Conservation (phyloP, 2,113 vertebrate genomes). For the Hippocampus abdominalis region DNA sequence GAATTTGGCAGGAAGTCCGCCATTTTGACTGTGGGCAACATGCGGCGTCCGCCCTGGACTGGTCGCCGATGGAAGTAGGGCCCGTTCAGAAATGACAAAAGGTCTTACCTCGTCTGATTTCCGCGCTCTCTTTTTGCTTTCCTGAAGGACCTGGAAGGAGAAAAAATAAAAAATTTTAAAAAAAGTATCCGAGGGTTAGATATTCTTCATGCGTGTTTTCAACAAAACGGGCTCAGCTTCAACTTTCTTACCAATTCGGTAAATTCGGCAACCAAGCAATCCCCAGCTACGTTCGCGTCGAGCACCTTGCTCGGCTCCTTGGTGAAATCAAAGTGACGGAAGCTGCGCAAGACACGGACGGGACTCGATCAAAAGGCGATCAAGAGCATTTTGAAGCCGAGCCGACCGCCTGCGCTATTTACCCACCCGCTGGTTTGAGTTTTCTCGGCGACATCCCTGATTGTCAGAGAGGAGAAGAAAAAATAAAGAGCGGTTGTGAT, state of each 20-base stretch:
- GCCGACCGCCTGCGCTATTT: not conserved
- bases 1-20: too few species aligned
- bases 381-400: not conserved
- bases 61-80: too few species aligned
- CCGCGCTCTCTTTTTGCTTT: slow-evolving; percentile 74
- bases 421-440: slow-evolving; percentile 81
- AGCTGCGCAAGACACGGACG: slow-evolving; percentile 51
- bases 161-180: too few species aligned
- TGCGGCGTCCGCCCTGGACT: too few species aligned
- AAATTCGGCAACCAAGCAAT: slow-evolving; percentile 86
- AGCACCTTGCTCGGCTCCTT: slow-evolving; percentile 81
- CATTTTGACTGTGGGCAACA: too few species aligned
- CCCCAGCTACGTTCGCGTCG: slow-evolving; percentile 83
- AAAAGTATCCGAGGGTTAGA: too few species aligned
- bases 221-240: slow-evolving; percentile 17
- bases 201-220: not conserved
- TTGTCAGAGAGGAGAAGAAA: not conserved
- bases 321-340: slow-evolving; percentile 85
- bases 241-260: slow-evolving; percentile 75
- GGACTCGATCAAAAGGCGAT: not conserved
- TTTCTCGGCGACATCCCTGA: slow-evolving; percentile 82
- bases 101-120: slow-evolving; percentile 79
- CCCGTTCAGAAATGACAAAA: too few species aligned
- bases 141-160: slow-evolving; percentile 79
- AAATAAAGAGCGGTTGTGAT: not conserved